Evolutionary conservation across 2,888 invertebrate species (phyloP).

Genomic region (Spodoptera littoralis): DNA sequence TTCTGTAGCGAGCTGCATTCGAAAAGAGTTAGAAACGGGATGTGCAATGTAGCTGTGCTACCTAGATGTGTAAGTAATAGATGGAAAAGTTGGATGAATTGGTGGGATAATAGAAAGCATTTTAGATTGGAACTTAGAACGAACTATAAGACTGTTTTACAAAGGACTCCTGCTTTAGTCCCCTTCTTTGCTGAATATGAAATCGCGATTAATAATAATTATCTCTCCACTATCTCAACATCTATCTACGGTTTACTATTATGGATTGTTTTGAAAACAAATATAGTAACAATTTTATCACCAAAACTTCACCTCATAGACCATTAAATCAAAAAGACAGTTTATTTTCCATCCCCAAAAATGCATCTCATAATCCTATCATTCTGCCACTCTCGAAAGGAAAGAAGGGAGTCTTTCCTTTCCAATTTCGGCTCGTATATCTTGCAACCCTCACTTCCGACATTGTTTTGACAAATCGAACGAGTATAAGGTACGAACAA

Average conservation of each 20-base stretch:
- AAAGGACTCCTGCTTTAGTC: too few relatives aligned
- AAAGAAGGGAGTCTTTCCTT: conserved; percentile 2
- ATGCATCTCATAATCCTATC: conserved; percentile 20
- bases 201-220: too few relatives aligned
- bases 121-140: too few relatives aligned
- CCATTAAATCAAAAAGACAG: too few relatives aligned
- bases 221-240: too few relatives aligned
- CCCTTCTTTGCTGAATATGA: too few relatives aligned
- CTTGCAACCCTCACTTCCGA: conserved; percentile 24
- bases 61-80: conserved; percentile 51
- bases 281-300: too few relatives aligned
- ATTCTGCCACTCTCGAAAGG: background rate
- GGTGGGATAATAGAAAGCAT: background rate
- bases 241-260: too few relatives aligned
- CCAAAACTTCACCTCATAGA: too few relatives aligned
- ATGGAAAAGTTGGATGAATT: conserved; percentile 14
- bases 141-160: too few relatives aligned
- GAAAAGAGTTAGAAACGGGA: conserved; percentile 64
- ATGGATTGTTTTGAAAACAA: too few relatives aligned
- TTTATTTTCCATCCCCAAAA: background rate
- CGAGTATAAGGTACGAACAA: conserved; percentile 8
- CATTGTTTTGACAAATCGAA: conserved; percentile 43
- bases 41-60: conserved; percentile 47
- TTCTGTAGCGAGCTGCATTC: conserved; percentile 61
- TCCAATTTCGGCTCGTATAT: conserved; percentile 32